These are phyloP conservation scores for Phoebastria nigripes DNA, from an alignment of 2,797 vertebrate species.

Conservation along the genomic window DNA sequence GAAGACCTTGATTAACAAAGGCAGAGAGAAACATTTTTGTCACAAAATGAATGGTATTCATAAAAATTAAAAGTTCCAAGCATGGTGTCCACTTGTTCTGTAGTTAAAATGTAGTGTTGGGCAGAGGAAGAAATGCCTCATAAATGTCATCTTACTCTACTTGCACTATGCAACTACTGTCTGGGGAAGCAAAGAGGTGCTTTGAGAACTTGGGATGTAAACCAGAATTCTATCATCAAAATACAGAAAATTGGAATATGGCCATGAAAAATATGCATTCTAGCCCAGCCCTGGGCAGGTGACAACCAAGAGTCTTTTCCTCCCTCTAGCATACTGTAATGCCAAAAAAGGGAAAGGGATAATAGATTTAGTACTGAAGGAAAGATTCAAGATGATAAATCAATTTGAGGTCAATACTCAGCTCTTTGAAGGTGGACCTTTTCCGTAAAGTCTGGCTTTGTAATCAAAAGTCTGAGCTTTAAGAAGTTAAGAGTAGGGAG, in stretches of 20 bases:
- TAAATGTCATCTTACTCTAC: not conserved
- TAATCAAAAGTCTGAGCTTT: not conserved
- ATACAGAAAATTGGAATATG: constrained; percentile 2
- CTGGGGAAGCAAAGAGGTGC: not conserved
- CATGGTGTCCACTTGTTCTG: not conserved
- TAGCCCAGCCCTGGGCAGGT: not conserved
- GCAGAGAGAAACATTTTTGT: not conserved
- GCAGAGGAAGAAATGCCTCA: not conserved
- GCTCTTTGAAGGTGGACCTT: constrained; percentile 3
- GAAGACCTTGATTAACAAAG: not conserved
- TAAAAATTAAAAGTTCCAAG: not conserved
- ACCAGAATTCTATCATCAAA: constrained; percentile 44
- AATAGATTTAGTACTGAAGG: not conserved
- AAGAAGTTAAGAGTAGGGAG: not conserved
- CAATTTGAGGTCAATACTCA: not conserved
- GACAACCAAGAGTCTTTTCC: not conserved
- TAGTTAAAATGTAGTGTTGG: not conserved
- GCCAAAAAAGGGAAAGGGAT: not conserved
- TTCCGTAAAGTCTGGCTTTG: constrained; percentile 3
- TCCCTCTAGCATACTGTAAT: not conserved
- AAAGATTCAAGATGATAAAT: constrained; percentile 43
- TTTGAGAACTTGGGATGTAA: constrained; percentile 10
- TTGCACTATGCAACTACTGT: constrained; percentile 3
- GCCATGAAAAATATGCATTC: constrained; percentile 18
- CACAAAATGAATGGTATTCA: not conserved